Evolutionary conservation across 2,113 vertebrate genomes (phyloP), one percentile per base, ranked within the genome.

Genomic region (Strix uralensis): DNA sequence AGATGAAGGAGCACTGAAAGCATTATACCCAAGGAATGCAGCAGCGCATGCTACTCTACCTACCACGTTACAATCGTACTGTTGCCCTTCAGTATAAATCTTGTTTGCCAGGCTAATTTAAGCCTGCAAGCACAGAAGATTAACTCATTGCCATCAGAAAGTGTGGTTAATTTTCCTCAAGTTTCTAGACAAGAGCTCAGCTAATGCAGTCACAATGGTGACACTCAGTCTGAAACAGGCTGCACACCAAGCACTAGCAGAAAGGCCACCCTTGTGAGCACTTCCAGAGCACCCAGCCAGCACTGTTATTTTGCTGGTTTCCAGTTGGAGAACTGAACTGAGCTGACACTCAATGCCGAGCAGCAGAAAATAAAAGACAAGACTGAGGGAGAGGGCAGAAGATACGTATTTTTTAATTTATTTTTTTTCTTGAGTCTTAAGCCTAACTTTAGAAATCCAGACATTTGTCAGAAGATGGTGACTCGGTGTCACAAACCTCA

Each of bases 1-100:
- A 77, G 30, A 26, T 0, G 17, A 40, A 79, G 36, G 49, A n/a
- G 36, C 67, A 7, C 15, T 10, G 9, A 1, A 44, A 42, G 71
- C 1, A 0, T 29, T 63, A 36, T 4, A 36, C 3, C 16, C 1
- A 0, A 81, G 47, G 42, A 54, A 66, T 0, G 1, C 3, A 3
- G 73, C 44, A 54, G 34, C 6, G 2, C 9, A 3, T 15, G 38
- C n/a, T 17, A 3, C 67, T 25, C 36, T 21, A 2, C 13, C 44
- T 32, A 47, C 63, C 29, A 3, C 0, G 10, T 17, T 11, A 14
- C n/a, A 38, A 7, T 17, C 2, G 0, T 22, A 18, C 49, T 19
- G 40, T 10, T 89, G 72, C 46, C 44, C 59, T 54, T 61, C 67
- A 36, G 19, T 26, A 38, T 19, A 46, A 70, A 54, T 16, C 21